A percentile compares a stretch with the other conserved stretches of the same genome.
phyloP scores from a whole-genome alignment of 2,888 invertebrate species.

The Calameuta pallipes region DNA sequence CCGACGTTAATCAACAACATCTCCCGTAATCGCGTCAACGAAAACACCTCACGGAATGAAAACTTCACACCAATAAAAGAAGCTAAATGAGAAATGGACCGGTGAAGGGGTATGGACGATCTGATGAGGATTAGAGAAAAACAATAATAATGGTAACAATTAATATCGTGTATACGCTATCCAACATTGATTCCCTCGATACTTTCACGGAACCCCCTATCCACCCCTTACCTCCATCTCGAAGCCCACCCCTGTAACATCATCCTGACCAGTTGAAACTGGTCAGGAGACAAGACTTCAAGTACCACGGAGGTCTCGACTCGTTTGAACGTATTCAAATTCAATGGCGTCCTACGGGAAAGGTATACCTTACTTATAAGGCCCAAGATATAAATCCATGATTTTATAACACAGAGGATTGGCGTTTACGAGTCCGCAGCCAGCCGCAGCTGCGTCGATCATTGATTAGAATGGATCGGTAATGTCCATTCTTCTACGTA shows the following conservation, averaged over 20 bases:
- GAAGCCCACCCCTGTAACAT: neutral
- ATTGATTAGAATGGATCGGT: conserved; percentile 46
- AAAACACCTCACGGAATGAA: neutral
- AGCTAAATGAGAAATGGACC: neutral
- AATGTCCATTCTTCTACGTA: conserved; percentile 21
- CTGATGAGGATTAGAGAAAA: neutral
- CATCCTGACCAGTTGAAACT: neutral
- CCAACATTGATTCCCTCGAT: neutral
- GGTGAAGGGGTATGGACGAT: neutral
- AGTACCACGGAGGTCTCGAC: neutral
- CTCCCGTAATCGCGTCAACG: neutral
- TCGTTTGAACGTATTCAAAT: neutral
- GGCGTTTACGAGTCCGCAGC: conserved; percentile 41
- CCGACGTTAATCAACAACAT: neutral
- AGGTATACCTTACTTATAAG: neutral
- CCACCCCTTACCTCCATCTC: neutral
- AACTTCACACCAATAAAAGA: neutral
- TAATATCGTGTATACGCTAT: neutral
- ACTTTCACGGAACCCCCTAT: neutral
- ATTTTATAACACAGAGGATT: conserved; percentile 44
- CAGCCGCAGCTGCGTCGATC: conserved; percentile 40
- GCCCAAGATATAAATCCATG: conserved; percentile 36
- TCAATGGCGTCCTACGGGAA: neutral
- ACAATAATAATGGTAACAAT: no score
- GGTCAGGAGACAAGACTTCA: neutral